Percentiles rank a stretch among this genome's conserved stretches.
phyloP scores from a whole-genome alignment of 35 echinoderm and acorn worm genomes.

The Ptychodera flava region DNA sequence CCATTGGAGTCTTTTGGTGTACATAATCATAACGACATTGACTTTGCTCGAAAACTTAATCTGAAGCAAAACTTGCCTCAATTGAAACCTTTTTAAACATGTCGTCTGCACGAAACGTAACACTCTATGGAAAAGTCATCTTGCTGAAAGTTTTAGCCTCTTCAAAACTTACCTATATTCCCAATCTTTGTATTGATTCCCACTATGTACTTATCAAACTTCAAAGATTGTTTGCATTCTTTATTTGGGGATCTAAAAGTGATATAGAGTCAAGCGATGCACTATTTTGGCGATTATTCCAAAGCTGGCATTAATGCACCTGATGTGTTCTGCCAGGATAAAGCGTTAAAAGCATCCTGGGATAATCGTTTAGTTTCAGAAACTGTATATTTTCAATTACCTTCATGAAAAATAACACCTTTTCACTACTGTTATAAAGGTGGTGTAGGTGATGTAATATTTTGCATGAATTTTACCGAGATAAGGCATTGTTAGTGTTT shows the following conservation, averaged over 20 bases:
- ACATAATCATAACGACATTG: background rate
- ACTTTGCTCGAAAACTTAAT: background rate
- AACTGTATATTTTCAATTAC: too few relatives aligned
- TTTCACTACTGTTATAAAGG: too few relatives aligned
- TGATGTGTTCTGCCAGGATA: background rate
- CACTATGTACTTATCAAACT: background rate
- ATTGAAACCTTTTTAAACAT: background rate
- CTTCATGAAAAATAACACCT: too few relatives aligned
- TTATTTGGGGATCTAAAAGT: background rate
- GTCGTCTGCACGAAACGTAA: background rate
- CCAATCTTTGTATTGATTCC: background rate
- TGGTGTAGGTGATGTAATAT: too few relatives aligned
- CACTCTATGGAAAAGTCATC: background rate
- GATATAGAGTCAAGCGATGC: background rate
- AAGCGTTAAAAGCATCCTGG: too few relatives aligned
- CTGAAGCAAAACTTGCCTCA: background rate
- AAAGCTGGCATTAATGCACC: background rate
- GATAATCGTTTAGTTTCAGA: too few relatives aligned
- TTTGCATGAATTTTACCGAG: too few relatives aligned
- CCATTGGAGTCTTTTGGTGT: background rate
- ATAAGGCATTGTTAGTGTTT: too few relatives aligned
- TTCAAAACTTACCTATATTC: background rate
- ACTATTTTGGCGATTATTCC: background rate
- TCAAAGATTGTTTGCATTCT: background rate
- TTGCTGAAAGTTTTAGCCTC: background rate